These are phyloP conservation scores for Anoplopoma fimbria DNA, from an alignment of 2,113 vertebrate genomes.

Conservation along the genomic window DNA sequence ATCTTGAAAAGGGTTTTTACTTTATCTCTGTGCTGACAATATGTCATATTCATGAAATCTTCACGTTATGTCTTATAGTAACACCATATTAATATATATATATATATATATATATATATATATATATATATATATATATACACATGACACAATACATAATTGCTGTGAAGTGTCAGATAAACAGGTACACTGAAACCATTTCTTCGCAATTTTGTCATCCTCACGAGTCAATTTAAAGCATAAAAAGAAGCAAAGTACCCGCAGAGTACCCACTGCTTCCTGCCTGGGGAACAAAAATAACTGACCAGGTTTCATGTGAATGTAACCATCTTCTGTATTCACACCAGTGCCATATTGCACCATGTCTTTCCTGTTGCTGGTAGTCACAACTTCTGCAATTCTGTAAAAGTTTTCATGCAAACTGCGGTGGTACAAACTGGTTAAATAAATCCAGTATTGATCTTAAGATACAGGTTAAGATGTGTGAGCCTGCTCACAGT, in stretches of 20 bases:
- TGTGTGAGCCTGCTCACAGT: slow-evolving; percentile 71
- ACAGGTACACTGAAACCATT: not conserved
- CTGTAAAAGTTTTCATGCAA: not conserved
- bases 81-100: slow-evolving; percentile 9
- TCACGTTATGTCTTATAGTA: not conserved
- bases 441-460: slow-evolving; percentile 19
- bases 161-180: slow-evolving; percentile 33
- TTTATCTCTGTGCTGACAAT: not conserved
- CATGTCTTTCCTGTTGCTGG: slow-evolving; percentile 17
- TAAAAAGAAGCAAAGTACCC: slow-evolving; percentile 24
- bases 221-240: not conserved
- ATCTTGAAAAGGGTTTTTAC: not conserved
- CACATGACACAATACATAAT: slow-evolving; percentile 33
- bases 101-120: slow-evolving; percentile 24
- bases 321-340: slow-evolving; percentile 22
- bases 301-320: slow-evolving; percentile 4
- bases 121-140: slow-evolving; percentile 27
- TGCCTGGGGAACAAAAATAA: slow-evolving; percentile 5
- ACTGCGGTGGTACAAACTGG: slow-evolving; percentile 24
- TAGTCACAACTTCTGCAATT: slow-evolving; percentile 9
- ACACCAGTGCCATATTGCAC: slow-evolving; percentile 46
- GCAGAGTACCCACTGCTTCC: slow-evolving; percentile 13
- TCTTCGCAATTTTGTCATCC: slow-evolving; percentile 13
- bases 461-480: slow-evolving; percentile 12
- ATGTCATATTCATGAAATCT: slow-evolving; percentile 1